Percentiles rank a stretch among this genome's conserved stretches.
Conservation (phyloP, 2,113 vertebrate genomes). For the Petrocephalus zakoni region DNA sequence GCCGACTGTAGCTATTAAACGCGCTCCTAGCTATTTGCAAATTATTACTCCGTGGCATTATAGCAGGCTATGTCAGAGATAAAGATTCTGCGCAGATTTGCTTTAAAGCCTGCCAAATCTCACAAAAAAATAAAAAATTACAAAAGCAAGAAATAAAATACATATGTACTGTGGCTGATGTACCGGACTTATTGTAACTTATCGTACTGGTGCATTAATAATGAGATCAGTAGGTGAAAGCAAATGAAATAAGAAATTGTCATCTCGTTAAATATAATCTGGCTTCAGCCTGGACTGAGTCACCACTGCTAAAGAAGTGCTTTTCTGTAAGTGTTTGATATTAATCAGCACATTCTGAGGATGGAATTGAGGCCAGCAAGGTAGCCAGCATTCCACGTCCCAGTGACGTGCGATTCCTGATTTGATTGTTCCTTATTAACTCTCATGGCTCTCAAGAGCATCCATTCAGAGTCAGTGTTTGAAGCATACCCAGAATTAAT, state of each 20-base stretch:
- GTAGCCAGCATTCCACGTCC: not conserved
- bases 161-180: not conserved
- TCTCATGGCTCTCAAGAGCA: not conserved
- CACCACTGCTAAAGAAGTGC: not conserved
- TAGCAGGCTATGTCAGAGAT: not conserved
- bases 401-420: not conserved
- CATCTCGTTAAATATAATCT: not conserved
- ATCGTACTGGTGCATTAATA: not conserved
- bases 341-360: conserved; percentile 1
- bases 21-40: not conserved
- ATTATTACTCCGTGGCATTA: not conserved
- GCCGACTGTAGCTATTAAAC: not conserved
- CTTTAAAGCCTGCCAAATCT: not conserved
- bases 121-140: not conserved
- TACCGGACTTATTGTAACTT: not conserved
- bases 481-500: not conserved
- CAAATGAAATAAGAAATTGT: conserved; percentile 12
- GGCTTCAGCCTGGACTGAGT: not conserved
- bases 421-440: not conserved
- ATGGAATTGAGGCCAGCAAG: not conserved
- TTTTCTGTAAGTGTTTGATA: not conserved
- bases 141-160: not conserved
- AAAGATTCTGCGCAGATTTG: not conserved
- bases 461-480: not conserved
- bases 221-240: not conserved